Evolutionary conservation across 2,113 vertebrate genomes (phyloP).

Genomic region (Oplegnathus fasciatus): DNA sequence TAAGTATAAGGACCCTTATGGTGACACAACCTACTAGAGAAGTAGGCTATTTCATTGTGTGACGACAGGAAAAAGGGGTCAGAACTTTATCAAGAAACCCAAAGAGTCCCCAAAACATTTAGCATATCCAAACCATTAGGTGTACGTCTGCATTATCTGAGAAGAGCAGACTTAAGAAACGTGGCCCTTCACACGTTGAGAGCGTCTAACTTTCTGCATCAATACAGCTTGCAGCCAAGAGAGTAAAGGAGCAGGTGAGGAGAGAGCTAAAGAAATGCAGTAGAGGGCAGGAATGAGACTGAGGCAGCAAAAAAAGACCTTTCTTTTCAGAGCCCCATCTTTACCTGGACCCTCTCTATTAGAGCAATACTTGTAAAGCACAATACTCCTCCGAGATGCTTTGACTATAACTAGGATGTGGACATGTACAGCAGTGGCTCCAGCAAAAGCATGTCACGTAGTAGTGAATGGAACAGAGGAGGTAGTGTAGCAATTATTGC

Average conservation of each 20-base stretch:
- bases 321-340: conserved; percentile 64
- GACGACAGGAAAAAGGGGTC: conserved; percentile 81
- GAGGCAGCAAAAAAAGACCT: conserved; percentile 40
- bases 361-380: conserved; percentile 65
- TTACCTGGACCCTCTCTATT: conserved; percentile 64
- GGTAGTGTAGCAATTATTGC: conserved; percentile 97
- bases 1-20: conserved; percentile 50
- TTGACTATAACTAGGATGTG: conserved; percentile 87
- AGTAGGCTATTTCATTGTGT: conserved; percentile 26
- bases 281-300: conserved; percentile 55
- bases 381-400: conserved; percentile 59
- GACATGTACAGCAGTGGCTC: conserved; percentile 67
- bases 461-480: conserved; percentile 87
- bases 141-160: conserved; percentile 22
- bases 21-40: conserved; percentile 46
- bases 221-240: conserved; percentile 47
- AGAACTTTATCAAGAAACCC: conserved; percentile 79
- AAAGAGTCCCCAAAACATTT: conserved; percentile 57
- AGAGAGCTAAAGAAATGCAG: conserved; percentile 39
- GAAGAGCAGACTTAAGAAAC: conserved; percentile 36
- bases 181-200: conserved; percentile 49
- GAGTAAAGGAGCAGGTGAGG: conserved; percentile 39
- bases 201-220: conserved; percentile 57
- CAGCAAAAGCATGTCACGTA: conserved; percentile 86
- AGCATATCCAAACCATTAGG: conserved; percentile 58